Percentiles rank a stretch among this genome's conserved stretches.
Evolutionary conservation across 2,888 invertebrate genomes (phyloP).

Genomic region (Polylopha cassiicola): DNA sequence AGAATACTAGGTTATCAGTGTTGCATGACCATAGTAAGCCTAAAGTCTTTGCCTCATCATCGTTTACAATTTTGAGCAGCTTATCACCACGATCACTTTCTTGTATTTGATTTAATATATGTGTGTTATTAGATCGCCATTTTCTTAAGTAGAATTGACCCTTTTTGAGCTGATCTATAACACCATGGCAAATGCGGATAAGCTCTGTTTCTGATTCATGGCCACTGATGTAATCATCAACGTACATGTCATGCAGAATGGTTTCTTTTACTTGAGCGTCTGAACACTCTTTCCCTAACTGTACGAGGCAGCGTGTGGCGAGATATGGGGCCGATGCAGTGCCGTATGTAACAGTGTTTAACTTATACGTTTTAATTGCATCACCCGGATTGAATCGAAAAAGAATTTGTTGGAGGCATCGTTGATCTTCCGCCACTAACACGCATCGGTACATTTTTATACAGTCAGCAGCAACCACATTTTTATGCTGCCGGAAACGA

Average conservation of each 20-base stretch:
- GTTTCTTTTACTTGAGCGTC: no score
- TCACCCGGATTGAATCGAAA: no score
- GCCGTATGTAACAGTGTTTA: no score
- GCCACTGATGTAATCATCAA: background rate
- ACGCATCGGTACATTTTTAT: constrained; percentile 19
- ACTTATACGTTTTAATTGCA: constrained; percentile 6
- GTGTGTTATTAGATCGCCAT: constrained; percentile 12
- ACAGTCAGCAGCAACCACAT: constrained; percentile 10
- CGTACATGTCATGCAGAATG: no score
- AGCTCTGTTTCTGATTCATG: constrained; percentile 7
- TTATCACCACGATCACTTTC: constrained; percentile 4
- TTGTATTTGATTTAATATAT: constrained; percentile 6
- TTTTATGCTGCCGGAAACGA: constrained; percentile 15
- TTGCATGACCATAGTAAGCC: constrained; percentile 17
- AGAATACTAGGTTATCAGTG: constrained; percentile 11
- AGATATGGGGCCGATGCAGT: background rate
- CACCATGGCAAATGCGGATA: constrained; percentile 11
- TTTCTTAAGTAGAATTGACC: constrained; percentile 14
- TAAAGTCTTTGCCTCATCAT: constrained; percentile 14
- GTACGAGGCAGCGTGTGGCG: no score
- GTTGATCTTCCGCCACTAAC: constrained; percentile 2
- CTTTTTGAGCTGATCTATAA: constrained; percentile 4
- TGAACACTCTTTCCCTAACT: no score
- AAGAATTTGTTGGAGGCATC: constrained; percentile 6
- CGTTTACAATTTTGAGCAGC: constrained; percentile 10